Conservation (phyloP, 2,888 invertebrate genomes). For the Parascotia fuliginaria region DNA sequence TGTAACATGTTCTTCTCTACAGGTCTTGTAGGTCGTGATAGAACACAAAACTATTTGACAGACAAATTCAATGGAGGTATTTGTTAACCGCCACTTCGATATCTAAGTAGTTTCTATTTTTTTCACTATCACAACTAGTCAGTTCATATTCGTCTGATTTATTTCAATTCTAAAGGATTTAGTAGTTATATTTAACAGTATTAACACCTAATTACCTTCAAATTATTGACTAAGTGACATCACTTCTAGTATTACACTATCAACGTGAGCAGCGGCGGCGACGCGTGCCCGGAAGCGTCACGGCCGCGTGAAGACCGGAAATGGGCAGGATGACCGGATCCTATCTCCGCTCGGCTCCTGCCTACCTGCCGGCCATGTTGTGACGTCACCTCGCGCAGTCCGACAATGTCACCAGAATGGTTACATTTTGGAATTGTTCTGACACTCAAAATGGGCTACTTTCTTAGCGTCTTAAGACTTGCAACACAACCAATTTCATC, state of each 20-base stretch:
- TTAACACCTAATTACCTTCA: not conserved
- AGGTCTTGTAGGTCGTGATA: too few relatives aligned
- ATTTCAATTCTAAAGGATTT: too few relatives aligned
- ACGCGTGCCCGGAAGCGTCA: conserved; percentile 85
- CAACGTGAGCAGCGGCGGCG: conserved; percentile 68
- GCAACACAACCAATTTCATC: not conserved
- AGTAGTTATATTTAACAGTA: too few relatives aligned
- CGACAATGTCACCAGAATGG: conserved; percentile 47
- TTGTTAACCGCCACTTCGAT: too few relatives aligned
- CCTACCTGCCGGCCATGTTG: conserved; percentile 81
- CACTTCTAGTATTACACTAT: conserved; percentile 64
- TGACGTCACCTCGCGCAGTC: conserved; percentile 68
- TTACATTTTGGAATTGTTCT: conserved; percentile 51
- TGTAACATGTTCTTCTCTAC: too few relatives aligned
- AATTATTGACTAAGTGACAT: conserved; percentile 8
- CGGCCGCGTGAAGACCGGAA: conserved; percentile 86
- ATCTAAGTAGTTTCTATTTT: too few relatives aligned
- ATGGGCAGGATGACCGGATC: conserved; percentile 86
- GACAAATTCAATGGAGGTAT: too few relatives aligned
- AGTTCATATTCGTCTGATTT: too few relatives aligned
- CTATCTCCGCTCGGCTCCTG: conserved; percentile 80
- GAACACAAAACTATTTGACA: too few relatives aligned
- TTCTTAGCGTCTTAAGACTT: conserved; percentile 11
- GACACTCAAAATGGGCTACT: conserved; percentile 34
- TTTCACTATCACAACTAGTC: too few relatives aligned